Evolutionary conservation across 2,113 vertebrate species (phyloP), one percentile per base, ranked within the genome.

Genomic region (Henicopernis longicauda): DNA sequence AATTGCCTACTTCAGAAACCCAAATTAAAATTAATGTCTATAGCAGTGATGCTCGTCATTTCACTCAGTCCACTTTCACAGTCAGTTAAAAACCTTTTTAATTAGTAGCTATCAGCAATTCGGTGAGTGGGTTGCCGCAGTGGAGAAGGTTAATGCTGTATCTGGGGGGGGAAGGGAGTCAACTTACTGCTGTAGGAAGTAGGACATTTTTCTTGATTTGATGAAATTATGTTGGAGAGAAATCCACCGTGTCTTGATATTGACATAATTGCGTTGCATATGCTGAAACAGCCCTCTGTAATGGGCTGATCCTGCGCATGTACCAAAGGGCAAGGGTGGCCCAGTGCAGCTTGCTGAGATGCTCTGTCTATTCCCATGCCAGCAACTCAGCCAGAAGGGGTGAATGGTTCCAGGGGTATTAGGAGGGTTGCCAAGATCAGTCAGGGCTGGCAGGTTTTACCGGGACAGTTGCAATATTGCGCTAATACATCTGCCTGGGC

Each of bases 311-410:
- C 70, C 76, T 71, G 65, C 1, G 2, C 29, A 12, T 29, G 47
- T 96, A 92, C 89, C 92, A 96, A 96, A 96, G 96, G 87, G 95
- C 93, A 95, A 96, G 74, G 92, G 82, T 96, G 90, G 44, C 40
- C 38, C 13, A 16, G 45, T 65, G 79, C 9, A 2, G 58, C 70
- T 82, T 93, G 90, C 66, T 0, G 49, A 93, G 93, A 87, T 90
- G 57, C 70, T 57, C 73, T 76, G 42, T 96, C 89, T 96, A 61
- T 96, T 95, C 82, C 70, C 54, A 54, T 96, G 96, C 95, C 96
- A 97, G 90, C 73, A 93, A 62, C 66, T 12, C 78, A 69, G 58
- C 44, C 74, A 82, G 84, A 81, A 94, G 54, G 74, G 96, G 90
- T 97, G 96, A 97, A 95, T 80, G 92, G 7, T 87, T 94, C 87